Evolutionary conservation across 2,888 invertebrate genomes (phyloP).

Genomic region (Lasioglossum morio): DNA sequence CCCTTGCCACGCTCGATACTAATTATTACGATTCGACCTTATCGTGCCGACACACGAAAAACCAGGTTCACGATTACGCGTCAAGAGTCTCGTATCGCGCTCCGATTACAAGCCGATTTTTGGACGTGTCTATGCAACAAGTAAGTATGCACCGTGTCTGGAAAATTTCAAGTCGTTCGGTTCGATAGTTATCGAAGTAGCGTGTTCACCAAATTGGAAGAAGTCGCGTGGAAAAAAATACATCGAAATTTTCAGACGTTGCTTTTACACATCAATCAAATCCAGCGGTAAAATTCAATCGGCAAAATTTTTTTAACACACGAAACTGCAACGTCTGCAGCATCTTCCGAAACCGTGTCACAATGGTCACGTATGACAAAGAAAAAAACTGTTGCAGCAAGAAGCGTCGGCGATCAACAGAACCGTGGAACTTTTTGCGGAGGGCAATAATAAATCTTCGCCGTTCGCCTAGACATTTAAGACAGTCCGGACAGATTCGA

Average conservation of each 20-base stretch:
- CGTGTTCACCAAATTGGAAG: too few relatives aligned
- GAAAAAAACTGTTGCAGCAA: neutral
- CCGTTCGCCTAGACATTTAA: constrained; percentile 11
- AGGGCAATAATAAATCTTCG: constrained; percentile 30
- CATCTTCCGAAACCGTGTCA: neutral
- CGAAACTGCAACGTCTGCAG: too few relatives aligned
- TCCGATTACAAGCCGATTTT: neutral
- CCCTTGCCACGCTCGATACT: constrained; percentile 6
- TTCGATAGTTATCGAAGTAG: too few relatives aligned
- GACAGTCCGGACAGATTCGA: constrained; percentile 17
- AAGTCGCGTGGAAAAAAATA: too few relatives aligned
- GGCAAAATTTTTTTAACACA: too few relatives aligned
- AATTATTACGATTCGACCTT: neutral
- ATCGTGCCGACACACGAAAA: neutral
- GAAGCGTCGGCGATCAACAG: neutral
- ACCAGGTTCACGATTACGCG: constrained; percentile 1
- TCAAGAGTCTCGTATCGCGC: neutral
- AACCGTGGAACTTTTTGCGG: neutral
- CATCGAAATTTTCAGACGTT: too few relatives aligned
- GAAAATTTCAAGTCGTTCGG: too few relatives aligned
- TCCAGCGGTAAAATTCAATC: too few relatives aligned
- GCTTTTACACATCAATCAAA: too few relatives aligned
- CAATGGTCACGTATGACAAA: neutral
- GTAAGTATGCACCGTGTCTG: too few relatives aligned
- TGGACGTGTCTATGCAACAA: too few relatives aligned